Base-by-base conservation (phyloP, 1,140 invertebrate species). In the Drosophila bocki region DNA sequence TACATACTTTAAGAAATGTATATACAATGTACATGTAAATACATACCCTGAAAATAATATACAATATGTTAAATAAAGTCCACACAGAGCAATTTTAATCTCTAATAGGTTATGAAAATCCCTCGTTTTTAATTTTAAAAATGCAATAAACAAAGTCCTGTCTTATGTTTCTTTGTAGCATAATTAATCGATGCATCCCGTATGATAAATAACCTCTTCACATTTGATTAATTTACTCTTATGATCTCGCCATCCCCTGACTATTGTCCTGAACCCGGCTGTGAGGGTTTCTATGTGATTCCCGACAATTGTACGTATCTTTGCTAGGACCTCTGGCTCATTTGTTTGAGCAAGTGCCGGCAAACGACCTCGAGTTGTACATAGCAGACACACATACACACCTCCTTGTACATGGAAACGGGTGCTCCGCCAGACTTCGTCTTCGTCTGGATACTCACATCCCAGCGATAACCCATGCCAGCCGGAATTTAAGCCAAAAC, bases 281-380 rank as follows among this genome's bases (percentile, higher is more conserved):
- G 19, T 69, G 39, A 7, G 15, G 37, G 11, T 11, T 42, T 42
- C 19, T 6, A 26, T 53, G 29, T 29, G 26, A 22, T 32, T 19
- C 26, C 41, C 44, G 19, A 35, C 65, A 39, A 17, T 33, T 33
- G 53, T 42, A 13, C 15, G 26, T 50, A 17, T 45, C 35, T 42
- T 42, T 29, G 56, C n/a, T 29, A 19, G 48, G 19, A 58, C 29
- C 47, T 7, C 60, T 68, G 68, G 41, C 44, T 44, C 72, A 74
- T 75, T 75, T 76, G 75, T 75, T 78, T 75, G 35, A 79, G 77
- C 82, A 75, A 80, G 71, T 82, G 83, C 77, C 84, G 80, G 85
- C 84, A 88, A 83, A 88, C 77, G 84, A 88, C 84, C 80, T 88
- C 77, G 77, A 60, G 69, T 63, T 70, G 47, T 51, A 71, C 75